phyloP scores from a whole-genome alignment of 2,888 invertebrate genomes.

The Apodemia hepburni region DNA sequence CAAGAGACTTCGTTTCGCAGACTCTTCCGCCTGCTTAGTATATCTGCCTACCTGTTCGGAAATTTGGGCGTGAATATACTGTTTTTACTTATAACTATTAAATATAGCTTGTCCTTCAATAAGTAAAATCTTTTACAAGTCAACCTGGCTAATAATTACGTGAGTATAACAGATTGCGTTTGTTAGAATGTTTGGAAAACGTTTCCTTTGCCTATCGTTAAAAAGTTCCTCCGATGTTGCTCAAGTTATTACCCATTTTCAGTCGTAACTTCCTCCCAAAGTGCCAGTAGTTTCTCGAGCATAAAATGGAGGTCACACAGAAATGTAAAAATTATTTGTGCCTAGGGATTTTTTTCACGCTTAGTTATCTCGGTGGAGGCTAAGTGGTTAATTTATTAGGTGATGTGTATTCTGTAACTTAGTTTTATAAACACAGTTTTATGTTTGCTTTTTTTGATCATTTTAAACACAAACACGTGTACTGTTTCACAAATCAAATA shows the following conservation, averaged over 20 bases:
- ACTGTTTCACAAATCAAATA: too few relatives aligned
- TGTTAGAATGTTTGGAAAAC: background rate
- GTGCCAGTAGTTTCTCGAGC: constrained; percentile 1
- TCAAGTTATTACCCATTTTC: constrained; percentile 4
- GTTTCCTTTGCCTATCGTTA: background rate
- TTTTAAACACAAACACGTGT: too few relatives aligned
- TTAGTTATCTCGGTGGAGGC: background rate
- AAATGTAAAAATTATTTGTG: constrained; percentile 6
- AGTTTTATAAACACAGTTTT: background rate
- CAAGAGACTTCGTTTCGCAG: too few relatives aligned
- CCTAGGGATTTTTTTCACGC: background rate
- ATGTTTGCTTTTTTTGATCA: too few relatives aligned
- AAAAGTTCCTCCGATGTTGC: background rate
- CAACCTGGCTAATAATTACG: too few relatives aligned
- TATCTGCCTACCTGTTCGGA: too few relatives aligned
- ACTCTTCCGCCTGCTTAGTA: too few relatives aligned
- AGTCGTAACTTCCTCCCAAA: constrained; percentile 1
- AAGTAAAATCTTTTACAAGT: too few relatives aligned
- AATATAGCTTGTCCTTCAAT: too few relatives aligned
- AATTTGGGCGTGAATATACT: too few relatives aligned
- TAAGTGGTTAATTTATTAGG: background rate
- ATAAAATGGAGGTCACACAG: constrained; percentile 8
- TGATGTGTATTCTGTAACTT: background rate
- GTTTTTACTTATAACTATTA: too few relatives aligned
- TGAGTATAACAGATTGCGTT: too few relatives aligned